Conservation (phyloP, 2,113 vertebrate genomes). For the Lophotis ruficrista region DNA sequence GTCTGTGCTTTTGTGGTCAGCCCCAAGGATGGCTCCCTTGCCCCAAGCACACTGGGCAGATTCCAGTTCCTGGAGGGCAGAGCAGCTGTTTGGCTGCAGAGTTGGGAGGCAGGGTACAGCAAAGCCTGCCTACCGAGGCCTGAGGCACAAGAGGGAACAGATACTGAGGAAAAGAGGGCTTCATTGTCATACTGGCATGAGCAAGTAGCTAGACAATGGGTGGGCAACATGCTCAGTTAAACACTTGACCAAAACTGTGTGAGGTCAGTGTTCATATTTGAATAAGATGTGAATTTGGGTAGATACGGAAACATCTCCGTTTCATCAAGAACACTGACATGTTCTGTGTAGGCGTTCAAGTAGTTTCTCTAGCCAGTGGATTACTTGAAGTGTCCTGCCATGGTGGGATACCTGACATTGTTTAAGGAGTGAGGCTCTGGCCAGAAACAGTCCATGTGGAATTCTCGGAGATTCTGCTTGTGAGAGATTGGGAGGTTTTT, state of each 20-base stretch:
- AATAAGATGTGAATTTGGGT: background rate
- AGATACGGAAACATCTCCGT: background rate
- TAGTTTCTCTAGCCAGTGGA: background rate
- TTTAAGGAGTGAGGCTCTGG: background rate
- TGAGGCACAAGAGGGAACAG: background rate
- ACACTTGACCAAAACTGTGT: background rate
- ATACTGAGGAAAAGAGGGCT: background rate
- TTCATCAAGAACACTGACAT: background rate
- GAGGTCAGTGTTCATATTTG: background rate
- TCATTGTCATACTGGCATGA: rapidly evolving
- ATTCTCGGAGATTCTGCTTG: background rate
- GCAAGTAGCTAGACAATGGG: too few relatives aligned
- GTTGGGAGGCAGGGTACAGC: rapidly evolving
- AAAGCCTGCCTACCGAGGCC: background rate
- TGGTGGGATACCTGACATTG: background rate
- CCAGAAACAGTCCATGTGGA: background rate
- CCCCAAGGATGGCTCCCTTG: rapidly evolving
- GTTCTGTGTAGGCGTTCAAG: background rate
- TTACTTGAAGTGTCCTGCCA: background rate
- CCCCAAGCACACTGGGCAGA: too few relatives aligned
- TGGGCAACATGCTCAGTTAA: background rate
- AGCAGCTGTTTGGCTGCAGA: background rate
- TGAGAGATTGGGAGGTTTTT: background rate
- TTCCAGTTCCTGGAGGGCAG: background rate
- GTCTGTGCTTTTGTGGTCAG: background rate